Conservation (phyloP, 2,113 vertebrate genomes). For the Danio rerio region GRCz12tu NC_133196.1:33894501-33895000, state of each 20-base stretch:
- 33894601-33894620: constrained; percentile 97
- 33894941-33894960: not conserved
- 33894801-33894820: constrained; percentile 91
- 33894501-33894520: constrained; percentile 94
- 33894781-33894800: constrained; percentile 93
- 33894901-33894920: not conserved
- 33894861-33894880: not conserved
- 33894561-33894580: constrained; percentile 91
- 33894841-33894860: constrained; percentile 79
- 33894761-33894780: constrained; percentile 93
- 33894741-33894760: constrained; percentile 86
- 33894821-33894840: constrained; percentile 89
- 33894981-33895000: constrained; percentile 17
- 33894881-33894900: not conserved
- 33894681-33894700: constrained; percentile 72
- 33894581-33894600: constrained; percentile 95
- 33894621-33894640: constrained; percentile 93
- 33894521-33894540: constrained; percentile 94
- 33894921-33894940: not conserved
- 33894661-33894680: constrained; percentile 76
- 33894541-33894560: constrained; percentile 95
- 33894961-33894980: not conserved
- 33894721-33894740: constrained; percentile 75
- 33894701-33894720: constrained; percentile 68
- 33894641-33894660: constrained; percentile 96